Evolutionary conservation across 2,113 vertebrate species (phyloP).

Genomic region (Bagarius yarrelli): DNA sequence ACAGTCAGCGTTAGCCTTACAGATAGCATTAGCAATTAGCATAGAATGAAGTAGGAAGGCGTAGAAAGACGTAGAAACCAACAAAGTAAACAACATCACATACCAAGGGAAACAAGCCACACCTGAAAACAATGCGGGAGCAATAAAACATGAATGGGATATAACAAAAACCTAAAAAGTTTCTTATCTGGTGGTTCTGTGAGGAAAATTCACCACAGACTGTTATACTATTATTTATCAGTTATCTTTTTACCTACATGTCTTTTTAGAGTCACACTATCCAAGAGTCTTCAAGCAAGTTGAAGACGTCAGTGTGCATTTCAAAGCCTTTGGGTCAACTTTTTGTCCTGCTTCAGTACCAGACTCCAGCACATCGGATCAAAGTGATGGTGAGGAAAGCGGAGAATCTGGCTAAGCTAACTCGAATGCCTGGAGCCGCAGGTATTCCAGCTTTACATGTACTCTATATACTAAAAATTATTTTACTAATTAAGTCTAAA

Average conservation of each 20-base stretch:
- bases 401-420: conserved; percentile 70
- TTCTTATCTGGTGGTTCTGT: too few relatives aligned
- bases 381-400: conserved; percentile 82
- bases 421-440: conserved; percentile 69
- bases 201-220: too few relatives aligned
- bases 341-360: conserved; percentile 79
- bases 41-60: too few relatives aligned
- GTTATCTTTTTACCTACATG: background rate
- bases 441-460: conserved; percentile 57
- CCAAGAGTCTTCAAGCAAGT: conserved; percentile 51
- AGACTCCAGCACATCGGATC: conserved; percentile 70
- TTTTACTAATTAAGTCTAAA: background rate
- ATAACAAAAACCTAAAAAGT: too few relatives aligned
- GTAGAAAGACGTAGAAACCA: too few relatives aligned
- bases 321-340: conserved; percentile 68
- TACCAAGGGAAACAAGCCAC: too few relatives aligned
- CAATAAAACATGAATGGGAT: too few relatives aligned
- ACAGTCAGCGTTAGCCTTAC: too few relatives aligned
- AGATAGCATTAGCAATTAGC: too few relatives aligned
- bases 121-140: too few relatives aligned
- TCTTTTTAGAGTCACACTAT: conserved; percentile 64
- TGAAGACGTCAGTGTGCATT: conserved; percentile 19
- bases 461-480: too few relatives aligned
- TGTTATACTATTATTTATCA: background rate
- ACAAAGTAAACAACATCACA: too few relatives aligned